phyloP scores from a whole-genome alignment of 64 coral and sea anemone genomes.

The Orbicella faveolata region DNA sequence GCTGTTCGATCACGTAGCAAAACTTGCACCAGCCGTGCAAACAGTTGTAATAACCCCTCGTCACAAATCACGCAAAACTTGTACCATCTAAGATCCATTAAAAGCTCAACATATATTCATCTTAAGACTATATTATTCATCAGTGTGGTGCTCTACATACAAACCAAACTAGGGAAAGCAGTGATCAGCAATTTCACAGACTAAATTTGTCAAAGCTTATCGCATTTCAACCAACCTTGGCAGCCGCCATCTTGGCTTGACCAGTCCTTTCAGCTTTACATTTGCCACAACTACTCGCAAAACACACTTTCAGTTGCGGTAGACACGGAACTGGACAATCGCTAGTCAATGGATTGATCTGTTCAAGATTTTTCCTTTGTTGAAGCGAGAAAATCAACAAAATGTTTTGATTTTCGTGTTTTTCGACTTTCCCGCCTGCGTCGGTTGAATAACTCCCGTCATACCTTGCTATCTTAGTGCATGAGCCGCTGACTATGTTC shows the following conservation, averaged over 20 bases:
- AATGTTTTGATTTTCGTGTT: conserved; percentile 47
- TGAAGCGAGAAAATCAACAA: background rate
- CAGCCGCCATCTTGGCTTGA: conserved; percentile 23
- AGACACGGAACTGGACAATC: background rate
- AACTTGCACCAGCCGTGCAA: no score
- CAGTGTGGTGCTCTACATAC: no score
- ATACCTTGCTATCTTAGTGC: background rate
- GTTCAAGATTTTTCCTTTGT: background rate
- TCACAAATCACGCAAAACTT: no score
- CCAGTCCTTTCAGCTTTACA: background rate
- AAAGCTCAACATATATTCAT: no score
- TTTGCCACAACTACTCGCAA: background rate
- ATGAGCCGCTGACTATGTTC: background rate
- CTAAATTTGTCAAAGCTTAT: no score
- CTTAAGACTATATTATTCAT: no score
- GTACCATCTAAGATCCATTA: no score
- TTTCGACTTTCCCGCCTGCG: conserved; percentile 83
- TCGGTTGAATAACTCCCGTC: conserved; percentile 22
- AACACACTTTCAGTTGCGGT: no score
- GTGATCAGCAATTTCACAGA: background rate
- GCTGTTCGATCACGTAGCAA: no score
- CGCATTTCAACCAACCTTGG: background rate
- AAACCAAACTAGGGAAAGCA: background rate
- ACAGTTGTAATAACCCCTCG: no score
- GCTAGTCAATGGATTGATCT: background rate